These are phyloP conservation scores for Parnassius orleans DNA, from an alignment of 2,888 invertebrate species.

Conservation along the genomic window DNA sequence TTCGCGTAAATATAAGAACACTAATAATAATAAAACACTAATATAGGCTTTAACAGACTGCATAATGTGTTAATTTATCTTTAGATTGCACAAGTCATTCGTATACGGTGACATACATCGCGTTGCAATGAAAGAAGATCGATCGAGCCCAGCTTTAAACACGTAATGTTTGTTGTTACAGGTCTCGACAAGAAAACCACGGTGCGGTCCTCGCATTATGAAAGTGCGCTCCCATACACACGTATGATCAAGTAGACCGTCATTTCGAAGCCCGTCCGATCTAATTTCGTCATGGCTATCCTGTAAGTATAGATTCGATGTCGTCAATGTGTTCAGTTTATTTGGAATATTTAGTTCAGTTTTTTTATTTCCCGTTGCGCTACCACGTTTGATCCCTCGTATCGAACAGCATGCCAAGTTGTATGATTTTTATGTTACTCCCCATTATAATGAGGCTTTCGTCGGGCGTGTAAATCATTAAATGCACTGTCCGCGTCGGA, in stretches of 20 bases:
- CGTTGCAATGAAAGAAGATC: slow-evolving; percentile 29
- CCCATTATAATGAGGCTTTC: slow-evolving; percentile 79
- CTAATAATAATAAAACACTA: too few species aligned
- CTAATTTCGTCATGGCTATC: slow-evolving; percentile 61
- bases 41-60: not conserved
- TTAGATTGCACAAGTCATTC: slow-evolving; percentile 29
- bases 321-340: slow-evolving; percentile 70
- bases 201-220: slow-evolving; percentile 67
- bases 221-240: slow-evolving; percentile 62
- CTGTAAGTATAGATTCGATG: slow-evolving; percentile 71
- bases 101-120: slow-evolving; percentile 21
- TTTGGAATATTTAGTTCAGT: slow-evolving; percentile 51
- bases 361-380: slow-evolving; percentile 70
- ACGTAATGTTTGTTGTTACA: slow-evolving; percentile 64
- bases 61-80: not conserved
- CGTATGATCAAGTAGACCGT: slow-evolving; percentile 67
- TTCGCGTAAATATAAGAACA: too few species aligned
- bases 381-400: slow-evolving; percentile 80
- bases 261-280: slow-evolving; percentile 53
- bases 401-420: slow-evolving; percentile 78
- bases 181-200: slow-evolving; percentile 54
- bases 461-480: slow-evolving; percentile 77
- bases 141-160: slow-evolving; percentile 46
- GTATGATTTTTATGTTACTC: slow-evolving; percentile 68
- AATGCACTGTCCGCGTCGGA: slow-evolving; percentile 69